A percentile compares a stretch with the other conserved stretches of the same genome.
Conservation (phyloP, 2,797 vertebrate species). For the Sarcoramphus papa region DNA sequence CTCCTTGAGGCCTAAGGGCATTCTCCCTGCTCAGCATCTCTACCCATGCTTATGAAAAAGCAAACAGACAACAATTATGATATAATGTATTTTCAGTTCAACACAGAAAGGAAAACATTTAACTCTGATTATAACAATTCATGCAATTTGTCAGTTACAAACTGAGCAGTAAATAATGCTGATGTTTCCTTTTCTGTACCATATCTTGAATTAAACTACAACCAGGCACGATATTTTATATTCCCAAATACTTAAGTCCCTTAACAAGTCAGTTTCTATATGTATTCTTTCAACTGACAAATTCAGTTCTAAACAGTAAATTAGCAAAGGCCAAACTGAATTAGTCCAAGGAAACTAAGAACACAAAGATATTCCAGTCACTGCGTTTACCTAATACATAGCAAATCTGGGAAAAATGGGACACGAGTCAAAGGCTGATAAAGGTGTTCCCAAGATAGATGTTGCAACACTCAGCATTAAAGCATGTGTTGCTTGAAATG, state of each 20-base stretch:
- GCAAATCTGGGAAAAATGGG: not conserved
- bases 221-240: not conserved
- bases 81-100: not conserved
- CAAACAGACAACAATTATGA: not conserved
- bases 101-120: not conserved
- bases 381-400: not conserved
- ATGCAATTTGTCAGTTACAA: not conserved
- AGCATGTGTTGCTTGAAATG: rapidly evolving
- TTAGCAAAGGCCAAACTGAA: not conserved
- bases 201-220: not conserved
- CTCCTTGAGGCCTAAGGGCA: not conserved
- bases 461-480: not conserved
- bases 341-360: not conserved
- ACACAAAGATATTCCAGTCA: not conserved
- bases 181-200: not conserved
- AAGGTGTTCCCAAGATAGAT: not conserved
- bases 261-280: not conserved
- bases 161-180: not conserved
- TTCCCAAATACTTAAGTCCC: not conserved
- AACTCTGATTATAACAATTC: not conserved
- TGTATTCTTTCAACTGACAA: not conserved
- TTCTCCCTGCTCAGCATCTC: not conserved
- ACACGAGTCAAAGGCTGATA: not conserved
- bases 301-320: not conserved
- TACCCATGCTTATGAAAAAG: not conserved